These are phyloP conservation scores for Schrankia costaestrigalis DNA, from an alignment of 2,888 invertebrate species.

Conservation along the genomic window DNA sequence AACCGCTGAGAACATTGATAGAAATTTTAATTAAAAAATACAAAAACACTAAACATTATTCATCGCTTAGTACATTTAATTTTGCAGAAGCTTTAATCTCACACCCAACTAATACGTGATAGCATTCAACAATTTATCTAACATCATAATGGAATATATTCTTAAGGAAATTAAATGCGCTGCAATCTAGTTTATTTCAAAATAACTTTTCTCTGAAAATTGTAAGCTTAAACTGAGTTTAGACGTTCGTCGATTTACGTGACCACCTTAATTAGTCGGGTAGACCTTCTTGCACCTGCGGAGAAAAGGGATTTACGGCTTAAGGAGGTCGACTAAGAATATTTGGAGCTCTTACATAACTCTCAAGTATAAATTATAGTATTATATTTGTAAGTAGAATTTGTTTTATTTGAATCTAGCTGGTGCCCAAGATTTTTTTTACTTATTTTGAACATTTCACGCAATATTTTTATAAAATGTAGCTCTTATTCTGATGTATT, in stretches of 20 bases:
- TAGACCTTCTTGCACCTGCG: conserved; percentile 63
- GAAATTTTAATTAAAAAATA: too few relatives aligned
- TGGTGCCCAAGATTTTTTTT: too few relatives aligned
- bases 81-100: too few relatives aligned
- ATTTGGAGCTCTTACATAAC: conserved; percentile 19
- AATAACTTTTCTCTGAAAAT: conserved; percentile 42
- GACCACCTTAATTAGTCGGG: conserved; percentile 63
- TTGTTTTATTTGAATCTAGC: background rate
- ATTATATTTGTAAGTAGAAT: conserved; percentile 13
- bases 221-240: conserved; percentile 51
- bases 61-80: too few relatives aligned
- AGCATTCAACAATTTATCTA: too few relatives aligned
- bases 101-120: too few relatives aligned
- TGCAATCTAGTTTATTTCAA: conserved; percentile 46
- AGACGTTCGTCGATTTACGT: conserved; percentile 50
- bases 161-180: conserved; percentile 23
- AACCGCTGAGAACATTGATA: too few relatives aligned
- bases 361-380: conserved; percentile 13
- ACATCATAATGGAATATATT: too few relatives aligned
- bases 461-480: too few relatives aligned
- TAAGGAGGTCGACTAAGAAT: conserved; percentile 36
- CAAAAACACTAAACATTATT: too few relatives aligned
- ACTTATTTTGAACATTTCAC: too few relatives aligned
- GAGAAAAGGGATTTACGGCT: conserved; percentile 53
- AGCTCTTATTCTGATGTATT: too few relatives aligned